These are phyloP conservation scores for Atrichornis clamosus DNA, from an alignment of 2,113 vertebrate species.

Conservation along the genomic window DNA sequence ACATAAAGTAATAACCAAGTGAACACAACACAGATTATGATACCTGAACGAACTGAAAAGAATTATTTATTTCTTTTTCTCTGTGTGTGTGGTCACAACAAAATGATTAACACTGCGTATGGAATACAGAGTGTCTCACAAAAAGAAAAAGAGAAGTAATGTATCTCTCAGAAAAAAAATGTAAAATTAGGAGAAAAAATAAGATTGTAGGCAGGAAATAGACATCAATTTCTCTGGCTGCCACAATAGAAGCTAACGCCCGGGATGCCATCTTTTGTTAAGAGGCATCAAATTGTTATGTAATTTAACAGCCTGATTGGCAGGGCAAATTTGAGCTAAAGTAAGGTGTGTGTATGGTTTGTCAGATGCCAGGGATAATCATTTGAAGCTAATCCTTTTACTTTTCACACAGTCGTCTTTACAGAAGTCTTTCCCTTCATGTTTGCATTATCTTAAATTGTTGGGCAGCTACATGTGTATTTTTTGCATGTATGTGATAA, in stretches of 20 bases:
- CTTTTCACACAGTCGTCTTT: not conserved
- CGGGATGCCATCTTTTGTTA: slow-evolving; percentile 27
- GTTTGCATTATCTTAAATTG: slow-evolving; percentile 17
- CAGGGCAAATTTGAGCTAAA: slow-evolving; percentile 29
- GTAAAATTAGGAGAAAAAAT: not conserved
- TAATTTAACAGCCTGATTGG: slow-evolving; percentile 35
- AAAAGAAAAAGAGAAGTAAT: not conserved
- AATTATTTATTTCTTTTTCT: slow-evolving; percentile 11
- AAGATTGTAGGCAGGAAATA: not conserved
- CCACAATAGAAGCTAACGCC: not conserved
- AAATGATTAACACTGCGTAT: not conserved
- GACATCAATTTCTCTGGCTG: slow-evolving; percentile 1
- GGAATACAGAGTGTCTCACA: not conserved
- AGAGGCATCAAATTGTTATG: slow-evolving; percentile 32
- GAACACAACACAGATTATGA: slow-evolving; percentile 11
- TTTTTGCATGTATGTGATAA: slow-evolving; percentile 39
- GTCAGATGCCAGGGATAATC: slow-evolving; percentile 33
- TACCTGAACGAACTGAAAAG: not conserved
- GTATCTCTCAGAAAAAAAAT: not conserved
- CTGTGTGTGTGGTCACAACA: not conserved
- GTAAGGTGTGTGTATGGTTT: not conserved
- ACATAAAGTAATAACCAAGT: slow-evolving; percentile 26
- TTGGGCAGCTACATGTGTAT: not conserved
- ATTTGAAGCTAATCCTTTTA: slow-evolving; percentile 35
- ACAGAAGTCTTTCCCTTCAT: not conserved